Percentiles rank a stretch among this genome's conserved stretches.
Evolutionary conservation across 2,113 vertebrate species (phyloP).

Genomic region (Poeciliopsis occidentalis): DNA sequence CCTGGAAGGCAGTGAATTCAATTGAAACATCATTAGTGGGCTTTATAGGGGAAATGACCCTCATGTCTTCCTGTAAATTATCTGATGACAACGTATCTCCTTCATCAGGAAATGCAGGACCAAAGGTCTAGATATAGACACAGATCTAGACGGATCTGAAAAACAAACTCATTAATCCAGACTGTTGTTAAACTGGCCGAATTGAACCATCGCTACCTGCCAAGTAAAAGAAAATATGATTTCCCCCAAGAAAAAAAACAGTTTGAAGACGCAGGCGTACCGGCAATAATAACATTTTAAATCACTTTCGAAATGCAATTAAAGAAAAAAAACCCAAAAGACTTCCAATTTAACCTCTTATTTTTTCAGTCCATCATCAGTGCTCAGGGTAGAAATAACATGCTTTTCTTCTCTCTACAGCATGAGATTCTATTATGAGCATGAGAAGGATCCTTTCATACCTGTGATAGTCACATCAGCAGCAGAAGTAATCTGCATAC

Average conservation of each 20-base stretch:
- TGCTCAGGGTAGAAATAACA: not conserved
- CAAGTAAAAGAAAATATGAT: not conserved
- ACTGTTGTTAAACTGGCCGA: not conserved
- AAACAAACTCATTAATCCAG: constrained; percentile 33
- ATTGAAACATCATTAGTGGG: constrained; percentile 69
- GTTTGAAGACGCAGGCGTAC: not conserved
- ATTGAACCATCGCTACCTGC: not conserved
- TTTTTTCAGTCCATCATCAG: constrained; percentile 1
- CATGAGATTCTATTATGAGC: not conserved
- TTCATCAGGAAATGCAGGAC: constrained; percentile 18
- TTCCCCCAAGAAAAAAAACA: not conserved
- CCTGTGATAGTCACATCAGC: not conserved
- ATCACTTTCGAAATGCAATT: constrained; percentile 8
- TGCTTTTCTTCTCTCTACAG: not conserved
- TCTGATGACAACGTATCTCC: constrained; percentile 40
- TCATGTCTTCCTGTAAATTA: constrained; percentile 52
- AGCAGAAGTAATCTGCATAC: not conserved
- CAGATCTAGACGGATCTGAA: constrained; percentile 20
- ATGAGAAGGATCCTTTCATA: not conserved
- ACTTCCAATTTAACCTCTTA: not conserved
- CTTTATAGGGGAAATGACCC: constrained; percentile 53
- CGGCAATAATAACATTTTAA: not conserved
- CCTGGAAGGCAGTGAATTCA: constrained; percentile 54
- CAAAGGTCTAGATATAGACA: constrained; percentile 33
- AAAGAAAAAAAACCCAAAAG: constrained; percentile 4